Conservation (phyloP, 2,113 vertebrate species). For the Cettia cetti region DNA sequence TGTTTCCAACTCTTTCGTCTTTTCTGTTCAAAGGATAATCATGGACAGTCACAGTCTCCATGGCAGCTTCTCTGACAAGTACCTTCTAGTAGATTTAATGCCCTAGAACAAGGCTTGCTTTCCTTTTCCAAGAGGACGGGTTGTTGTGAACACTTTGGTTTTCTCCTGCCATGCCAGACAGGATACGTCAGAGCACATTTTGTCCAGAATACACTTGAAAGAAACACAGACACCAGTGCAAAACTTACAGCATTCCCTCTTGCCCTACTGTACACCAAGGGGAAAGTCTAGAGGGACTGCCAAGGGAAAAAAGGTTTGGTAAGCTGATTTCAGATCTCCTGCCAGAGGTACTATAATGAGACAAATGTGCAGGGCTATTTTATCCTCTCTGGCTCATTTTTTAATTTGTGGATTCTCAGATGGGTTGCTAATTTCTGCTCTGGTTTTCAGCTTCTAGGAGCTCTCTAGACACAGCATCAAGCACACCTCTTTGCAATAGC, state of each 20-base stretch:
- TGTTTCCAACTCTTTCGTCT: background rate
- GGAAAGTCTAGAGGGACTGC: background rate
- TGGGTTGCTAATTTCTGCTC: background rate
- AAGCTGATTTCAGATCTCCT: background rate
- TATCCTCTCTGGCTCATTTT: background rate
- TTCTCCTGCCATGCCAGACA: background rate
- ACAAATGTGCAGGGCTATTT: background rate
- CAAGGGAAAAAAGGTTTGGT: background rate
- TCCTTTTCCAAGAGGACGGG: background rate
- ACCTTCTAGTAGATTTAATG: background rate
- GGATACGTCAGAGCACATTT: background rate
- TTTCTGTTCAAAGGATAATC: background rate
- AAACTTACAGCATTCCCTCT: background rate
- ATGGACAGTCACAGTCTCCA: background rate
- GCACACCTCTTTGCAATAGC: background rate
- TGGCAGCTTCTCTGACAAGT: background rate
- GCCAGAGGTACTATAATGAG: background rate
- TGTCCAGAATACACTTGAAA: background rate
- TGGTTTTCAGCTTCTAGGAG: background rate
- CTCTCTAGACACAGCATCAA: background rate
- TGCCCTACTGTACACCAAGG: background rate
- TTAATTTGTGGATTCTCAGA: background rate
- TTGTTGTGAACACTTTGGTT: background rate
- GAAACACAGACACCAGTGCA: fast-evolving
- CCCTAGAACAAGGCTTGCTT: background rate